Evolutionary conservation across 2,888 invertebrate species (phyloP).

Genomic region (Malthinus flaveolus): DNA sequence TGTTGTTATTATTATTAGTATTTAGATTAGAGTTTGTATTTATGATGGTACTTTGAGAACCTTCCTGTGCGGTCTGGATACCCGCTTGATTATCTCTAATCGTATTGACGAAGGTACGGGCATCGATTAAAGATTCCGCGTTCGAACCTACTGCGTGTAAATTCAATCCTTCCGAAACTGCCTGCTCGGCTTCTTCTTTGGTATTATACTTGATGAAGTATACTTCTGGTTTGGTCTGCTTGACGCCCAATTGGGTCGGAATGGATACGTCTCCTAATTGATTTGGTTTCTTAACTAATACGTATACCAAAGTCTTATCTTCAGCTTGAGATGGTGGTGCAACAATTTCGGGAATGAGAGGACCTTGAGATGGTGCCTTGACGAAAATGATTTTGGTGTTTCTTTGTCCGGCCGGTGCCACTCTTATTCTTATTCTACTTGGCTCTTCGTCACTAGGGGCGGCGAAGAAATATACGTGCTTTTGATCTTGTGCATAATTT

Average conservation of each 20-base stretch:
- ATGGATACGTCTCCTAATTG: slow-evolving; percentile 77
- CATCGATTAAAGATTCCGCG: slow-evolving; percentile 6
- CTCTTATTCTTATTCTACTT: slow-evolving; percentile 36
- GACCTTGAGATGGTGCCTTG: slow-evolving; percentile 48
- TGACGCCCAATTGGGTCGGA: slow-evolving; percentile 73
- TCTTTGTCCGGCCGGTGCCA: slow-evolving; percentile 47
- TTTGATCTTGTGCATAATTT: slow-evolving; percentile 34
- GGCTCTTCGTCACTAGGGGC: slow-evolving; percentile 47
- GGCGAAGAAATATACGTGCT: slow-evolving; percentile 48
- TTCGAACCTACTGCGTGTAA: slow-evolving; percentile 13
- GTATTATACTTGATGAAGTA: slow-evolving; percentile 82
- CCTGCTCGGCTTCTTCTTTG: slow-evolving; percentile 37
- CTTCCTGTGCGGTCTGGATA: neutral
- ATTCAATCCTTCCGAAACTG: slow-evolving; percentile 26
- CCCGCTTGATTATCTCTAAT: neutral
- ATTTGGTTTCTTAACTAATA: slow-evolving; percentile 63
- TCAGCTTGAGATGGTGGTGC: slow-evolving; percentile 39
- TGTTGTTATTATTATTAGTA: no score
- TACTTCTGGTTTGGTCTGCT: slow-evolving; percentile 84
- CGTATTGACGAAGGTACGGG: neutral
- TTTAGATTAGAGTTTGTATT: neutral
- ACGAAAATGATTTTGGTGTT: slow-evolving; percentile 56
- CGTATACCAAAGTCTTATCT: slow-evolving; percentile 51
- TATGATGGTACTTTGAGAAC: neutral
- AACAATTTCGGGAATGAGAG: slow-evolving; percentile 41